Conservation (phyloP, 2,113 vertebrate species). For the Dendropsophus ebraccatus region DNA sequence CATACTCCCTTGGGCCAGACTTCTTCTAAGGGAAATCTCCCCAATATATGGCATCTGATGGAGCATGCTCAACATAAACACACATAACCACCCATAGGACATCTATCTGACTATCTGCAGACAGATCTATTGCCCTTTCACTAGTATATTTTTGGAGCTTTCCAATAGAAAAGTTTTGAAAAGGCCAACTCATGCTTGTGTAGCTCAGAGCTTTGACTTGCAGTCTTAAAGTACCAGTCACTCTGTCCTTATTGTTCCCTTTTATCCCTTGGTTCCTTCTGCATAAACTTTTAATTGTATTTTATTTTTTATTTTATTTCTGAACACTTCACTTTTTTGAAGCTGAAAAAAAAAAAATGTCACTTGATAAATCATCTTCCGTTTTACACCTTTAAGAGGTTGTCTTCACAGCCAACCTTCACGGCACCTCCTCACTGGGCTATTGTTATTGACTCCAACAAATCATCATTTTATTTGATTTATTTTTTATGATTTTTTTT, state of each 20-base stretch:
- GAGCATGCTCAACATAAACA: too few relatives aligned
- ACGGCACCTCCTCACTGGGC: background rate
- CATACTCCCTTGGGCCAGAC: background rate
- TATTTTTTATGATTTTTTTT: background rate
- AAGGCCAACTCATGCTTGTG: slow-evolving; percentile 31
- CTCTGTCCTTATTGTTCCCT: background rate
- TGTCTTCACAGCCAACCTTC: background rate
- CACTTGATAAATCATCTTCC: background rate
- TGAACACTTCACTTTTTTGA: background rate
- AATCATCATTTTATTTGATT: background rate
- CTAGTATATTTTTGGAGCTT: background rate
- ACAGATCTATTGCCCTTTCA: background rate
- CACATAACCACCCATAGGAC: too few relatives aligned
- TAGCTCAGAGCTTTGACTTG: slow-evolving; percentile 60
- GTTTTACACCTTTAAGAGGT: background rate
- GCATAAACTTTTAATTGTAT: background rate
- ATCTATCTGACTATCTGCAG: background rate
- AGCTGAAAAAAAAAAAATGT: background rate
- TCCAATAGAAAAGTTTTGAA: background rate
- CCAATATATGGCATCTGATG: too few relatives aligned
- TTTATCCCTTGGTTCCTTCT: background rate
- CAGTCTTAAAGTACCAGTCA: slow-evolving; percentile 59
- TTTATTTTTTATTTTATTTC: background rate
- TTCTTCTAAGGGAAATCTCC: background rate
- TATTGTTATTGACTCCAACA: background rate